phyloP scores from a whole-genome alignment of 2,113 vertebrate species.

The Ariopsis seemanni region DNA sequence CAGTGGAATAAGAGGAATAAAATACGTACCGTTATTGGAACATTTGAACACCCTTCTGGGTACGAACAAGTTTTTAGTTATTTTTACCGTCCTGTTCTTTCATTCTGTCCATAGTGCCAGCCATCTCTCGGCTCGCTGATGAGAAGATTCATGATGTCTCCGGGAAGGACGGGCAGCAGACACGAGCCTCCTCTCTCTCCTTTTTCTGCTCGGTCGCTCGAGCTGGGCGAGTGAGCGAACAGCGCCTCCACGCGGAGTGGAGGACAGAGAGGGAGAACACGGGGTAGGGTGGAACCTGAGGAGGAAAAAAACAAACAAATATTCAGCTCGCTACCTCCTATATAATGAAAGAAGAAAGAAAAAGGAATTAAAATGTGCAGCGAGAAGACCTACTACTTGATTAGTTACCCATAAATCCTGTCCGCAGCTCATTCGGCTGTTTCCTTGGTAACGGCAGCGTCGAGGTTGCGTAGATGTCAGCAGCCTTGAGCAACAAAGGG shows the following conservation, averaged over 20 bases:
- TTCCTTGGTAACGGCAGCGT: slow-evolving; percentile 79
- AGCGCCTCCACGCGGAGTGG: slow-evolving; percentile 67
- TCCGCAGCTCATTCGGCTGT: slow-evolving; percentile 70
- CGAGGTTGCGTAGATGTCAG: slow-evolving; percentile 72
- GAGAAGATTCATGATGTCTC: slow-evolving; percentile 75
- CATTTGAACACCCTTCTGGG: too few relatives aligned
- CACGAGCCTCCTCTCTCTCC: slow-evolving; percentile 59
- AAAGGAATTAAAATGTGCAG: too few relatives aligned
- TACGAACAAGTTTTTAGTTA: too few relatives aligned
- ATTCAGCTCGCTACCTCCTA: not conserved
- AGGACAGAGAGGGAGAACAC: slow-evolving; percentile 68
- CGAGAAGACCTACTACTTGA: not conserved
- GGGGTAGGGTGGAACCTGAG: slow-evolving; percentile 77
- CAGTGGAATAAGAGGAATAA: not conserved
- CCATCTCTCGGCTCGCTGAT: slow-evolving; percentile 82
- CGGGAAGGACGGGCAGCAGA: slow-evolving; percentile 76
- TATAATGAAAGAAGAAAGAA: not conserved
- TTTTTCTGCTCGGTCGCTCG: slow-evolving; percentile 52
- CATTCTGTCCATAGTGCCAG: slow-evolving; percentile 84
- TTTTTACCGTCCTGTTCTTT: slow-evolving; percentile 75
- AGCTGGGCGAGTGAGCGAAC: slow-evolving; percentile 69
- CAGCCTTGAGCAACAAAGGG: slow-evolving; percentile 63
- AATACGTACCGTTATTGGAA: too few relatives aligned
- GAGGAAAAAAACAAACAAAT: not conserved
- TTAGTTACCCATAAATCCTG: slow-evolving; percentile 70